A percentile compares a stretch with the other conserved stretches of the same genome.
phyloP scores from a whole-genome alignment of 2,888 invertebrate genomes.

The Orchesellides sinensis region DNA sequence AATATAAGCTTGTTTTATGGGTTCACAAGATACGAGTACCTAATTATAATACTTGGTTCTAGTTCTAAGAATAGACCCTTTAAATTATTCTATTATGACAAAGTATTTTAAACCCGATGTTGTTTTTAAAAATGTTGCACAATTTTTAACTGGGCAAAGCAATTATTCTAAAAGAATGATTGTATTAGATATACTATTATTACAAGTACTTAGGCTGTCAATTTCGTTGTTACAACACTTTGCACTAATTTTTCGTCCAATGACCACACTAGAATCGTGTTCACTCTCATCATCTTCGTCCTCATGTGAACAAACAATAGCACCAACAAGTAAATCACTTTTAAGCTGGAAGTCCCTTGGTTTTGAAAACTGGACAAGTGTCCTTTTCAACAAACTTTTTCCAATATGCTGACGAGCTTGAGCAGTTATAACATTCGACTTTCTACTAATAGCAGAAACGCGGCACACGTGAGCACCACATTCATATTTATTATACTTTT shows the following conservation, averaged over 20 bases:
- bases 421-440: background rate
- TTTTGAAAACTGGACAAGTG: slow-evolving; percentile 32
- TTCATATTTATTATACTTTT: slow-evolving; percentile 28
- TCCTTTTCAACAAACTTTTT: too few relatives aligned
- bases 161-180: too few relatives aligned
- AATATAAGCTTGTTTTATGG: too few relatives aligned
- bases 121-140: background rate
- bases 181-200: too few relatives aligned
- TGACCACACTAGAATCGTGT: slow-evolving; percentile 10
- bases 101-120: background rate
- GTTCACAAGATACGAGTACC: too few relatives aligned
- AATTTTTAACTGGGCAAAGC: background rate
- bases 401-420: slow-evolving; percentile 27
- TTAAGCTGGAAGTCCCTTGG: slow-evolving; percentile 39
- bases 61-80: background rate
- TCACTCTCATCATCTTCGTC: slow-evolving; percentile 57
- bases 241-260: background rate
- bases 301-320: slow-evolving; percentile 27
- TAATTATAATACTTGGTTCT: too few relatives aligned
- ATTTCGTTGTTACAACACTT: too few relatives aligned
- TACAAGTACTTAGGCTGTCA: too few relatives aligned
- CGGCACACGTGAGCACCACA: slow-evolving; percentile 43
- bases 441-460: slow-evolving; percentile 27
- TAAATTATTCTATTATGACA: background rate
- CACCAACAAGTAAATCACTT: slow-evolving; percentile 32